Percentiles rank a stretch among this genome's conserved stretches.
Conservation (phyloP, 1,140 invertebrate genomes). For the Anoplophora glabripennis region DNA sequence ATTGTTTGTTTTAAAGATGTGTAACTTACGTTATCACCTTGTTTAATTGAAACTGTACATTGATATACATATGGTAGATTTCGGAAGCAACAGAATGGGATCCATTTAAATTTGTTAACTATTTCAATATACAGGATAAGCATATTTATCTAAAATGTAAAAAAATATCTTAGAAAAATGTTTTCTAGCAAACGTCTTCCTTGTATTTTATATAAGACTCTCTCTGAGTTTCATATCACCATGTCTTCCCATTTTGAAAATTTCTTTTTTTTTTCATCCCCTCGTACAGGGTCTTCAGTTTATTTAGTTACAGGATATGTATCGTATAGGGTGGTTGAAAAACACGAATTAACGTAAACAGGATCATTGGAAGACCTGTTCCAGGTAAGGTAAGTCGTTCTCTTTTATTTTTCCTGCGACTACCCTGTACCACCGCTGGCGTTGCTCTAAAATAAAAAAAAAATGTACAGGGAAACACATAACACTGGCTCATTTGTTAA, state of each 20-base stretch:
- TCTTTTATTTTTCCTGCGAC: no score
- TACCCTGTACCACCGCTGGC: no score
- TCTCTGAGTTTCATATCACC: constrained; percentile 17
- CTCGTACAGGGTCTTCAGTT: constrained; percentile 7
- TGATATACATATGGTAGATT: not conserved
- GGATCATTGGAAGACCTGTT: no score
- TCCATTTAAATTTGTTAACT: not conserved
- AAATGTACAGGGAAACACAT: no score
- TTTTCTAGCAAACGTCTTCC: constrained; percentile 15
- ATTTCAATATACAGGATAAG: not conserved
- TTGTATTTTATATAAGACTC: constrained; percentile 13
- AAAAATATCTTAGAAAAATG: constrained; percentile 8
- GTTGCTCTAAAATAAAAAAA: no score
- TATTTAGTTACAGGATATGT: no score
- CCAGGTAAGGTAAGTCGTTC: no score
- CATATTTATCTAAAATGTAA: not conserved
- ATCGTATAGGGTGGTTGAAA: no score
- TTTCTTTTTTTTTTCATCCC: constrained; percentile 14
- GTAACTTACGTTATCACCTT: not conserved
- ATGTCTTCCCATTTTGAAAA: constrained; percentile 17
- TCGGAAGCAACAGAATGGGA: constrained; percentile 13
- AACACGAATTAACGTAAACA: no score
- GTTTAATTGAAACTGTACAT: no score
- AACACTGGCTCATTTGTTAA: no score
- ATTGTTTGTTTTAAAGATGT: constrained; percentile 3